phyloP scores from a whole-genome alignment of 2,113 vertebrate genomes.

The Ailuropoda melanoleuca region DNA sequence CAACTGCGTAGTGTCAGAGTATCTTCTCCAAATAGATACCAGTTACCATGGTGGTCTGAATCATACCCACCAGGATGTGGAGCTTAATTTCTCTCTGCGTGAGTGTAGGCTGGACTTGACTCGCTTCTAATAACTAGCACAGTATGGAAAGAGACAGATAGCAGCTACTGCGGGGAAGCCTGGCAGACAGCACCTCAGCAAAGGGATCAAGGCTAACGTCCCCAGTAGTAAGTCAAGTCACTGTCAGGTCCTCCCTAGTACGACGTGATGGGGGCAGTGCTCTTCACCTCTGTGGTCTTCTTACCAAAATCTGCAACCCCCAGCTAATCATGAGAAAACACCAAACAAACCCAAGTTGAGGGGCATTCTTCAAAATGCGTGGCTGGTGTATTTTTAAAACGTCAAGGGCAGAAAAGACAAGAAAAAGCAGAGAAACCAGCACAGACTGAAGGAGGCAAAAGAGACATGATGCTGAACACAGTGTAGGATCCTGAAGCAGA shows the following conservation, averaged over 20 bases:
- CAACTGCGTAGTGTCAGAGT: not conserved
- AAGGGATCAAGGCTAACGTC: not conserved
- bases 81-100: not conserved
- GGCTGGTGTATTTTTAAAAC: not conserved
- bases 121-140: not conserved
- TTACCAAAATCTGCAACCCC: not conserved
- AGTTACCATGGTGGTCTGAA: not conserved
- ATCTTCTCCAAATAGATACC: not conserved
- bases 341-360: not conserved
- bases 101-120: not conserved
- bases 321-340: not conserved
- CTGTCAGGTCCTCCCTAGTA: not conserved
- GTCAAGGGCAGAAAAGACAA: not conserved
- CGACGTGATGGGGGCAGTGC: not conserved
- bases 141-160: not conserved
- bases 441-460: not conserved
- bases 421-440: not conserved
- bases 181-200: not conserved
- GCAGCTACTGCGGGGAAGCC: not conserved
- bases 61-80: not conserved
- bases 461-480: not conserved
- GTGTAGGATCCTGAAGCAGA: not conserved
- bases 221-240: not conserved
- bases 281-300: not conserved
- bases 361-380: not conserved